A percentile compares a stretch with the other conserved stretches of the same genome.
phyloP scores from a whole-genome alignment of 2,888 invertebrate species.

The Deladenus siricidicola region DNA sequence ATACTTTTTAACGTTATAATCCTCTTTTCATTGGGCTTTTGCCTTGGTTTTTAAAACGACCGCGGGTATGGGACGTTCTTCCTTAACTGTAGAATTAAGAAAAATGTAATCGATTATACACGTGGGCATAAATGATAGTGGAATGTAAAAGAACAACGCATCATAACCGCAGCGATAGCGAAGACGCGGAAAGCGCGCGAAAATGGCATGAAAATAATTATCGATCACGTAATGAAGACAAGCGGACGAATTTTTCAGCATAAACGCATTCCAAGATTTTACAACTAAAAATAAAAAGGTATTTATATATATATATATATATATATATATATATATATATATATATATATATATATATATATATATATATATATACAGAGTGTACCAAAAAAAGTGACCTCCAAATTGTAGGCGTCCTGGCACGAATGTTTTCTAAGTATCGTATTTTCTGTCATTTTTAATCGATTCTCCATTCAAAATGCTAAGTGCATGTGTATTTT shows the following conservation, averaged over 20 bases:
- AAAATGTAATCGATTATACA: background rate
- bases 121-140: constrained; percentile 37
- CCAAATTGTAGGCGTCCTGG: too few species aligned
- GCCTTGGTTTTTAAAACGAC: background rate
- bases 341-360: too few species aligned
- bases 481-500: too few species aligned
- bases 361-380: too few species aligned
- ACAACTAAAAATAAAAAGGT: background rate
- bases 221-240: constrained; percentile 42
- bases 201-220: constrained; percentile 46
- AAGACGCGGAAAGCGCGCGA: constrained; percentile 36
- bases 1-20: too few species aligned
- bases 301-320: too few species aligned
- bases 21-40: background rate
- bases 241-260: constrained; percentile 31
- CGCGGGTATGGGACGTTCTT: background rate
- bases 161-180: constrained; percentile 45
- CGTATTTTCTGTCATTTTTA: too few species aligned
- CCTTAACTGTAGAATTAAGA: background rate
- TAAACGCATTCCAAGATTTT: constrained; percentile 12
- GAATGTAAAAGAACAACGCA: constrained; percentile 40
- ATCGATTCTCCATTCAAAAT: too few species aligned
- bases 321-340: too few species aligned
- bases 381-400: too few species aligned
- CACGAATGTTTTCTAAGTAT: too few species aligned